Evolutionary conservation across 1,140 invertebrate species (phyloP).

Genomic region (Battus philenor): DNA sequence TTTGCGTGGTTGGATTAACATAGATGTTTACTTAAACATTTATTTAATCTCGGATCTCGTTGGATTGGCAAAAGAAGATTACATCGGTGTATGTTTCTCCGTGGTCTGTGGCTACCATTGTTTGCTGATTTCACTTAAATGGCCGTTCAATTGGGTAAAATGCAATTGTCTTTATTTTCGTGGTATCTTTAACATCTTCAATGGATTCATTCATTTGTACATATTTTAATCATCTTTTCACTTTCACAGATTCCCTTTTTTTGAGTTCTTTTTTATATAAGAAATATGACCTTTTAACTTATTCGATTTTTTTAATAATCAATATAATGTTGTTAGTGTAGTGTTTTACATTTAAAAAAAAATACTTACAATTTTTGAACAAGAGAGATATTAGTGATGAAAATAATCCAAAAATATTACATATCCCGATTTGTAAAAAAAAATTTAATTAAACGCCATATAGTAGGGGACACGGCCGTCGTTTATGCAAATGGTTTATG

Average conservation of each 20-base stretch:
- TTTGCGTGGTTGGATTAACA: too few species aligned
- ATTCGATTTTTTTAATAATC: too few species aligned
- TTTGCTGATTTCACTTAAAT: slow-evolving; percentile 34
- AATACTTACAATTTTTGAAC: too few species aligned
- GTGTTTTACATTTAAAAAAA: too few species aligned
- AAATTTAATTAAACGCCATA: slow-evolving; percentile 34
- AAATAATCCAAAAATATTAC: slow-evolving; percentile 22
- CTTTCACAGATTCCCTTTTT: slow-evolving; percentile 14
- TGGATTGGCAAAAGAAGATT: slow-evolving; percentile 13
- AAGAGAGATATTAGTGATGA: slow-evolving; percentile 4
- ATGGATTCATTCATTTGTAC: slow-evolving; percentile 37
- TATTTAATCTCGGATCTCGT: slow-evolving; percentile 6
- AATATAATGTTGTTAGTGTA: too few species aligned
- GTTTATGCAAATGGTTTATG: slow-evolving; percentile 54
- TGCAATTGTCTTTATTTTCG: slow-evolving; percentile 25
- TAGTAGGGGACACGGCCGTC: slow-evolving; percentile 32
- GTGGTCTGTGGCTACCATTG: slow-evolving; percentile 26
- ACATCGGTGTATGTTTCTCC: slow-evolving; percentile 26
- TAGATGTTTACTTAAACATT: slow-evolving; percentile 8
- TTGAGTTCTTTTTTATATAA: neutral
- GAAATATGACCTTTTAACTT: neutral
- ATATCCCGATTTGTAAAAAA: slow-evolving; percentile 25
- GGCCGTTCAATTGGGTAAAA: slow-evolving; percentile 22
- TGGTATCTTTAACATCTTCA: slow-evolving; percentile 21
- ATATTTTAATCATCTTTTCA: slow-evolving; percentile 39